Conservation (phyloP, 37 sponge, comb jelly and placozoan genomes). For the Cladorhizidae sp. region DNA sequence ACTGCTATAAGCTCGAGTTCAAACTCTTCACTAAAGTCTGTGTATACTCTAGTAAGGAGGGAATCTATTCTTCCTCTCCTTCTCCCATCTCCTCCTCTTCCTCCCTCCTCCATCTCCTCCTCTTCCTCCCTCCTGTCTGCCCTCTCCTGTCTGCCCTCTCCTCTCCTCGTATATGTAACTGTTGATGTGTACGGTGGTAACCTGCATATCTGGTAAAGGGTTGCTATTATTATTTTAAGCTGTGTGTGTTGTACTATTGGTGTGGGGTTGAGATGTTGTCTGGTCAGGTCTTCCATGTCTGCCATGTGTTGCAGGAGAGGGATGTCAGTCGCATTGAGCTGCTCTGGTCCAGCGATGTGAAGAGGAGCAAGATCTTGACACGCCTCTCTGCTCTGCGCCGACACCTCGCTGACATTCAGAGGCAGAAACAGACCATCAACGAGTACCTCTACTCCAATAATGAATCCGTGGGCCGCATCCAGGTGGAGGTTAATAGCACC, state of each 20-base stretch:
- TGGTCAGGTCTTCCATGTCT: too few species aligned
- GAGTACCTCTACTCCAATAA: slow-evolving; percentile 62
- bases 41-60: background rate
- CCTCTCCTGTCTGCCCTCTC: background rate
- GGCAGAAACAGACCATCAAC: slow-evolving; percentile 38
- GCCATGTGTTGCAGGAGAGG: slow-evolving; percentile 53
- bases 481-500: slow-evolving; percentile 40
- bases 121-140: too few species aligned
- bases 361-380: slow-evolving; percentile 20
- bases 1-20: background rate
- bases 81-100: too few species aligned
- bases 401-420: slow-evolving; percentile 24
- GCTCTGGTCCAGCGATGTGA: slow-evolving; percentile 31
- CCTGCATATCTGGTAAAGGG: too few species aligned
- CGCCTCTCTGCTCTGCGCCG: slow-evolving; percentile 16
- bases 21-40: too few species aligned
- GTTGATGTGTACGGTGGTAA: too few species aligned
- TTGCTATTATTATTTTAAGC: too few species aligned
- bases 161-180: too few species aligned
- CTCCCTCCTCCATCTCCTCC: too few species aligned
- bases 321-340: slow-evolving; percentile 37
- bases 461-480: slow-evolving; percentile 46
- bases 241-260: too few species aligned
- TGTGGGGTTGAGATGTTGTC: too few species aligned
- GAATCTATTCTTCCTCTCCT: too few species aligned